Evolutionary conservation across 1,140 invertebrate species (phyloP), one percentile per base, ranked within the genome.

Genomic region (Subanguina moxae): DNA sequence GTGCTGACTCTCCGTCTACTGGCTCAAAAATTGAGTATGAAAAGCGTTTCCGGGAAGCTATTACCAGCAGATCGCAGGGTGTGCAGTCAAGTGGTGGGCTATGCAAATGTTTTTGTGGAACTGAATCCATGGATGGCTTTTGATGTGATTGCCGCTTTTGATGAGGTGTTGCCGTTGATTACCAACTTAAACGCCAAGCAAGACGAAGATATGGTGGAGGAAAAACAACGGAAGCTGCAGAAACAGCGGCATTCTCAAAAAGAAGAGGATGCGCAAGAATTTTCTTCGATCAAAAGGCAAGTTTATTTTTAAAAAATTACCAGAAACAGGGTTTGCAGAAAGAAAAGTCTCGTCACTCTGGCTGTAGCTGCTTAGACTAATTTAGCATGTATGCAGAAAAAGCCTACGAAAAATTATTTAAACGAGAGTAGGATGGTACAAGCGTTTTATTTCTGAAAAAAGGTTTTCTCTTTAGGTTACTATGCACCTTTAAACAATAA

Each of bases 161-260:
- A 92, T 83, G 90, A 93, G 74, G 87, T 96, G 72, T 83, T 97
- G 27, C 93, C 93, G 0, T 90, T 93, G 69, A 89, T 95, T 0
- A 88, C 91, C 0, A 88, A 89, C 11, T 84, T 95, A 48, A 88
- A 84, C 65, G 74, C 82, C 38, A 46, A 62, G 27, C 38, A 62
- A 65, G 42, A 73, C 46, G 72, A 65, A 19, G 71, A 73, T 61
- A 56, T 58, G 28, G 62, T 32, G 19, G 38, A 68, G 25, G 66
- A 70, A 28, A 56, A 69, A 28, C 27, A n/a, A 28, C 38, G 27
- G 15, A 32, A 32, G 71, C 11, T 8, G 28, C 57, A 25, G 38
- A 46, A 70, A 21, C 32, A 15, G 28, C 19, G 52, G 3, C 52
- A 57, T 57, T 3, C 52, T 5, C 3, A 57, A 11, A 57, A 30